These are phyloP conservation scores for Montifringilla adamsi DNA, from an alignment of 2,113 vertebrate genomes.

Conservation along the genomic window DNA sequence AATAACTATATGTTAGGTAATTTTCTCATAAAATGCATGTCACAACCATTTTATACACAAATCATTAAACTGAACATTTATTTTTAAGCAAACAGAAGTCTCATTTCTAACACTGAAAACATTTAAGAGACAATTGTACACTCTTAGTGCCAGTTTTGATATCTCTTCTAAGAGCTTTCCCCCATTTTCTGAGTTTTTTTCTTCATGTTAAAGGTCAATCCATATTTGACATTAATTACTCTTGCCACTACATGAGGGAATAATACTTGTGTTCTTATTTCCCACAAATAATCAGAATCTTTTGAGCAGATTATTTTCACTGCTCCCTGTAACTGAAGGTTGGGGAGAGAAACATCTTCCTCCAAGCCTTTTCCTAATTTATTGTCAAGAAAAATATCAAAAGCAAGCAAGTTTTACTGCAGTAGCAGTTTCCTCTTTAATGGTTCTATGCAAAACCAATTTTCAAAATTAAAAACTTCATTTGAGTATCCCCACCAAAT, in stretches of 20 bases:
- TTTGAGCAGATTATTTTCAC: background rate
- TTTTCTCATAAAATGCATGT: background rate
- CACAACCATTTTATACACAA: background rate
- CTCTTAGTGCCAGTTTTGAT: background rate
- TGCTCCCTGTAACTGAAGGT: background rate
- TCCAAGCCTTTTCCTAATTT: background rate
- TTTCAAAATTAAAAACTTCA: background rate
- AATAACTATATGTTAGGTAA: background rate
- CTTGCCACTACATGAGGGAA: background rate
- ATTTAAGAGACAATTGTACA: background rate
- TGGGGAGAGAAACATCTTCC: background rate
- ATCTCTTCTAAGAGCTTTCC: background rate
- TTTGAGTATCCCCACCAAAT: background rate
- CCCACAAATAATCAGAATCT: background rate
- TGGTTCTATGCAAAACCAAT: background rate
- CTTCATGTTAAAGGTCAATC: background rate
- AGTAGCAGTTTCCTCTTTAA: background rate
- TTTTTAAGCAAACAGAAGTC: background rate
- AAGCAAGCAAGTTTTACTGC: background rate
- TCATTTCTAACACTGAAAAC: background rate
- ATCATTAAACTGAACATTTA: background rate
- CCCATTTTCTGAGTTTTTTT: background rate
- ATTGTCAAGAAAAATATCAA: background rate
- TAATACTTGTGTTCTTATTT: background rate
- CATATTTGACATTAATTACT: background rate